These are phyloP conservation scores for Genyomyrus donnyi DNA, from an alignment of 2,113 vertebrate species.

Conservation along the genomic window DNA sequence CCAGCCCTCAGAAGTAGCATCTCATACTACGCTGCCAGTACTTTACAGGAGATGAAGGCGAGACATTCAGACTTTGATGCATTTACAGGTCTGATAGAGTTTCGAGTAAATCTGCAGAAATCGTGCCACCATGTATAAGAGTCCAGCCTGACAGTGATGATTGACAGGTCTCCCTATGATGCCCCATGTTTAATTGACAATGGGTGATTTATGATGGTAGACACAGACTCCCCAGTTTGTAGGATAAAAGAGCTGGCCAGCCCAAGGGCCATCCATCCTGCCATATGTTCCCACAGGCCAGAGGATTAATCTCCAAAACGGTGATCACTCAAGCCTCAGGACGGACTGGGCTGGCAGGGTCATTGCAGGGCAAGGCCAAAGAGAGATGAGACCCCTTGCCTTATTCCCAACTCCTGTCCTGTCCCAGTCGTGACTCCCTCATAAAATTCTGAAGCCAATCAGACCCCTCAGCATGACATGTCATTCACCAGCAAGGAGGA, in stretches of 20 bases:
- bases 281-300: background rate
- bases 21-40: no score
- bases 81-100: background rate
- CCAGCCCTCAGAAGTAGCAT: background rate
- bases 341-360: background rate
- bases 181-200: background rate
- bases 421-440: background rate
- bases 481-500: background rate
- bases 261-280: background rate
- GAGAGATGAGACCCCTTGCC: background rate
- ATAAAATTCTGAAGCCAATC: background rate
- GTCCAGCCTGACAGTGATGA: background rate
- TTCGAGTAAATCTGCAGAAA: background rate
- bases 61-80: background rate
- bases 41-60: background rate
- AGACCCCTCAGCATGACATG: background rate
- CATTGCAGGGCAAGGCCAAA: background rate
- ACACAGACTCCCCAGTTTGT: background rate
- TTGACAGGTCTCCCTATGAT: background rate
- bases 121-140: background rate
- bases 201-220: background rate
- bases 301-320: background rate
- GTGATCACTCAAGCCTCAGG: conserved; percentile 1
- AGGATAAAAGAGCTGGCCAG: background rate
- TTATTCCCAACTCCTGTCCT: background rate